Evolutionary conservation across 2,113 vertebrate species (phyloP).

Genomic region (Zosterops lateralis): DNA sequence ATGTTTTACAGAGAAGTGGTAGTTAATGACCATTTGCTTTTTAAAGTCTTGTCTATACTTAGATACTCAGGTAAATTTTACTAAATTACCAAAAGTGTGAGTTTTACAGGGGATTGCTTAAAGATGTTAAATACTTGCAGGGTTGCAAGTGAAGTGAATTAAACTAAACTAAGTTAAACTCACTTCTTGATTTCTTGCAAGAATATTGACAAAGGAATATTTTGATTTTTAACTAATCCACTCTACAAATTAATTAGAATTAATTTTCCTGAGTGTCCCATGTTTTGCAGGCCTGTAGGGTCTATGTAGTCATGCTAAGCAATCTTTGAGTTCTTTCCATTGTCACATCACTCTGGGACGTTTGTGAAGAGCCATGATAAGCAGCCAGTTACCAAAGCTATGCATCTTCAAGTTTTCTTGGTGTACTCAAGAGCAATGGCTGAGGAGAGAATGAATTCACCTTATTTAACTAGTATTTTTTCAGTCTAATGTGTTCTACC

Average conservation of each 20-base stretch:
- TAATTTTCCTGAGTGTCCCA: constrained; percentile 28
- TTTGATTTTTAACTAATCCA: constrained; percentile 31
- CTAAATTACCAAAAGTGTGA: constrained; percentile 41
- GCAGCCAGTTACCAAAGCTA: constrained; percentile 23
- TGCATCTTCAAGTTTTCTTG: background rate
- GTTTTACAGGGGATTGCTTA: constrained; percentile 29
- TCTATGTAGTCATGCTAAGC: background rate
- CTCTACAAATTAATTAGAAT: background rate
- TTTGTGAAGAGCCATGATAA: constrained; percentile 1
- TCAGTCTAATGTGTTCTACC: background rate
- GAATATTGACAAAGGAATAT: background rate
- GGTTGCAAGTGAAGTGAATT: background rate
- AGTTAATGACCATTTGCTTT: background rate
- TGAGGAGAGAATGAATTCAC: background rate
- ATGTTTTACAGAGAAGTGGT: background rate
- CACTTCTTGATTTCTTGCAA: background rate
- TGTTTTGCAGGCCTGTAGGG: background rate
- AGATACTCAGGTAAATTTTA: constrained; percentile 57
- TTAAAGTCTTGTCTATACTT: constrained; percentile 16
- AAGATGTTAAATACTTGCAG: background rate
- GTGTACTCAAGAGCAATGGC: background rate
- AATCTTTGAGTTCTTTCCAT: background rate
- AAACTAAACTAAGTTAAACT: constrained; percentile 28
- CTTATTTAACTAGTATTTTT: background rate
- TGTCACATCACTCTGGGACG: background rate